Base-by-base conservation (phyloP, 2,888 invertebrate genomes). In the Theristus sp. region DNA sequence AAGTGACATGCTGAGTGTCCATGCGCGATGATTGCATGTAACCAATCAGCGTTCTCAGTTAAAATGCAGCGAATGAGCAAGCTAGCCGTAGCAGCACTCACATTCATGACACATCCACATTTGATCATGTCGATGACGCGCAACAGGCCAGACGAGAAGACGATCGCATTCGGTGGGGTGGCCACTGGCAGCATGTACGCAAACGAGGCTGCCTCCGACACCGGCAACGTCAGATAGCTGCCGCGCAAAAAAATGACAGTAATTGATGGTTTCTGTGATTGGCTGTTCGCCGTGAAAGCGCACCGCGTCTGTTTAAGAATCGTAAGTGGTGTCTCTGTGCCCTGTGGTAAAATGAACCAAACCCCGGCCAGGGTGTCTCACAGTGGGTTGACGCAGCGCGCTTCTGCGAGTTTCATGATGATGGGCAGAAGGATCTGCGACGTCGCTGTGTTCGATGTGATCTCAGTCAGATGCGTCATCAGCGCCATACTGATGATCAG, bases 151-250 rank as follows among this genome's bases (percentile, higher is more conserved):
- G 57, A 56, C 1, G 58, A 46, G 62, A 62, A 64, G n/a, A 64
- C 60, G 29, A 64, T 57, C 27, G 63, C 63, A 29, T 64, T 64
- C 1, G 62, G 62, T 29, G 64, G 64, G n/a, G 64, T 64, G n/a
- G 64, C 61, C 28, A 49, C 46, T 38, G 58, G 61, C 24, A 58
- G 30, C 53, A 57, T 38, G 31, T 47, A 62, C 20, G 61, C 47
- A 30, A 28, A 54, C 17, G 30, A 30, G 10, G 56, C 56, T 56
- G 56, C 56, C 56, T 56, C 30, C 24, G 30, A 17, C n/a, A 56
- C 56, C 2, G 56, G 56, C 56, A 56, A 22, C n/a, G 57, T 59
- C 29, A 57, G 49, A 49, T 60, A 60, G 28, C n/a, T n/a, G n/a
- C n/a, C n/a, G n/a, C n/a, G n/a, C n/a, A n/a, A n/a, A n/a, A n/a